Conservation (phyloP, 2,888 invertebrate genomes). For the Melipona beecheii region DNA sequence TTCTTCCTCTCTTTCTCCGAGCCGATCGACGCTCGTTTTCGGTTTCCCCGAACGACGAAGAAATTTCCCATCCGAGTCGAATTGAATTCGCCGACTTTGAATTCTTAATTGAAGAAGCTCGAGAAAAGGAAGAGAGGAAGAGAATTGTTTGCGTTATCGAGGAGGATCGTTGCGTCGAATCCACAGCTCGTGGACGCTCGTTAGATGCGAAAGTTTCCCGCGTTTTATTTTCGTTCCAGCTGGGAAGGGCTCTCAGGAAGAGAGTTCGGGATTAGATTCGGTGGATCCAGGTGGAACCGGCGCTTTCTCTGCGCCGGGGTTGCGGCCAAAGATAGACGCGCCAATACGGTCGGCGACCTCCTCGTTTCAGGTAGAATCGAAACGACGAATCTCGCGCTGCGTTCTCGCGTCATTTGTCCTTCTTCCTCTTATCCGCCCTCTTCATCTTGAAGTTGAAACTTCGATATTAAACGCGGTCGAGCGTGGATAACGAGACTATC, state of each 20-base stretch:
- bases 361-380: constrained; percentile 2
- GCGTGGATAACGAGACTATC: background rate
- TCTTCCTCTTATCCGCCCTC: background rate
- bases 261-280: constrained; percentile 64
- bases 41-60: background rate
- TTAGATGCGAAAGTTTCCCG: constrained; percentile 29
- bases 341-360: constrained; percentile 13
- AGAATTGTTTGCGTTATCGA: background rate
- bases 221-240: constrained; percentile 60
- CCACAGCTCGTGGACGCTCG: background rate
- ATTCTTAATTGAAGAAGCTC: constrained; percentile 1
- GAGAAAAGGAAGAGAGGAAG: too few species aligned
- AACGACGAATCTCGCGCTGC: constrained; percentile 5
- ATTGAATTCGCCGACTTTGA: background rate
- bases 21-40: background rate
- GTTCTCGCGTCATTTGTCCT: constrained; percentile 19
- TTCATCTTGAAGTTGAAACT: constrained; percentile 5
- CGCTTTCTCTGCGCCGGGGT: constrained; percentile 38
- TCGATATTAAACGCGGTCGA: constrained; percentile 4
- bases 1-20: background rate
- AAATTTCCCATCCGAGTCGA: background rate
- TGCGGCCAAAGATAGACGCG: constrained; percentile 52
- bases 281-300: constrained; percentile 45
- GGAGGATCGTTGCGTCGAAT: constrained; percentile 43
- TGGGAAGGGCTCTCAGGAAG: constrained; percentile 46